phyloP scores from a whole-genome alignment of 1,140 invertebrate genomes.

The Drosophila athabasca region DNA sequence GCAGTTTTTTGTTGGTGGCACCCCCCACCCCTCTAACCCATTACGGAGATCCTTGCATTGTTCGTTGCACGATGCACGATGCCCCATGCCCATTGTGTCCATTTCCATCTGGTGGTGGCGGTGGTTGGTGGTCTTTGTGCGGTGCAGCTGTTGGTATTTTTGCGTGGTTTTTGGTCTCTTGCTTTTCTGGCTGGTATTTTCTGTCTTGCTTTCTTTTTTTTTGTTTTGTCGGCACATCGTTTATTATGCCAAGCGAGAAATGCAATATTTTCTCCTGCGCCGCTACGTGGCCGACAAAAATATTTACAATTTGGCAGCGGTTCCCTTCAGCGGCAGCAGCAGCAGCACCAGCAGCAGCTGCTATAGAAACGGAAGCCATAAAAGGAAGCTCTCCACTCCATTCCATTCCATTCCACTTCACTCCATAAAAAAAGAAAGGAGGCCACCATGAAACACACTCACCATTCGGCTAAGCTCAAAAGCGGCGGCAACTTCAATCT shows the following conservation, averaged over 20 bases:
- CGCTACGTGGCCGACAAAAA: slow-evolving; percentile 80
- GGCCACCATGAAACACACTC: slow-evolving; percentile 51
- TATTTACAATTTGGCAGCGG: slow-evolving; percentile 77
- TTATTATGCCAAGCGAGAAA: slow-evolving; percentile 81
- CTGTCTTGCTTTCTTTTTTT: slow-evolving; percentile 25
- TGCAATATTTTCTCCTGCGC: slow-evolving; percentile 80
- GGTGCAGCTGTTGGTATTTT: slow-evolving; percentile 66
- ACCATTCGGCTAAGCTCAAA: slow-evolving; percentile 80
- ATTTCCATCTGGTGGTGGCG: background rate
- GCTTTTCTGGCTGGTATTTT: background rate
- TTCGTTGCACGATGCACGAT: background rate
- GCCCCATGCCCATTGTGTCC: slow-evolving; percentile 4
- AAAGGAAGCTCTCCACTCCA: slow-evolving; percentile 58
- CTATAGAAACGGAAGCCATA: slow-evolving; percentile 71
- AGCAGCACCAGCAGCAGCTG: slow-evolving; percentile 57
- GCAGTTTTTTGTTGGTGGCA: background rate
- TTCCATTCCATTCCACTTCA: slow-evolving; percentile 15
- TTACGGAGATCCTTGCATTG: slow-evolving; percentile 32
- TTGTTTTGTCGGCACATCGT: slow-evolving; percentile 70
- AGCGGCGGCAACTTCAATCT: slow-evolving; percentile 80
- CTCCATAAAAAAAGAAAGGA: slow-evolving; percentile 74
- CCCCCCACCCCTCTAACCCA: slow-evolving; percentile 2
- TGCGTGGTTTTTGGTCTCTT: slow-evolving; percentile 42
- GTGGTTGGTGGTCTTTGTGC: slow-evolving; percentile 22
- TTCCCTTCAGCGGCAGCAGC: slow-evolving; percentile 30